Base-by-base conservation (phyloP, 1,140 invertebrate species). In the Pseudachorutes palmiensis region DNA sequence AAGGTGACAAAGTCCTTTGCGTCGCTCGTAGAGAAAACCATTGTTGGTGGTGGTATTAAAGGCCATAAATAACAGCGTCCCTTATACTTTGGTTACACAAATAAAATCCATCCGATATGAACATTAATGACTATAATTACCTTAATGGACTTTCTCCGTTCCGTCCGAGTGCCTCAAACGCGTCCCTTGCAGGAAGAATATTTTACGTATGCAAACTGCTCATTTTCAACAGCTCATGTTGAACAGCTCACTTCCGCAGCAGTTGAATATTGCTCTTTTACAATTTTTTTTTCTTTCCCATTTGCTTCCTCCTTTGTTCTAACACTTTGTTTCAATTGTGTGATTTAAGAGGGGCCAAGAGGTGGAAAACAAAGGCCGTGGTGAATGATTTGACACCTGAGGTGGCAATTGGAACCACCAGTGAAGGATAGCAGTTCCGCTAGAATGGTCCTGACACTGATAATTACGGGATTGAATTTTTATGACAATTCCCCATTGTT, bases 371-470 rank as follows among this genome's bases (percentile, higher is more conserved):
- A n/a, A n/a, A n/a, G n/a, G n/a, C n/a, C n/a, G n/a, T n/a, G 12
- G 51, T 55, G 51, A 55, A 22, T 55, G 51, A 55, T 55, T 55
- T 55, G 51, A 55, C 51, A 55, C 51, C 51, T 55, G 51, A 55
- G 51, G 51, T 55, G 51, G 51, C 12, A 55, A 55, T 16, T 24
- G 14, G 24, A 22, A 55, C 24, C 24, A 14, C 24, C 12, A 9
- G 14, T 55, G 51, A 26, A 26, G 12, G 51, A 5, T 41, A 41
- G n/a, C n/a, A n/a, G n/a, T n/a, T n/a, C 36, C 36, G 5, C 19
- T 19, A 41, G 36, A 5, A n/a, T n/a, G n/a, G n/a, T 55, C 51
- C 51, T 19, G 24, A 3, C 51, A 14, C 51, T 55, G 24, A 5
- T 26, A 55, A 55, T 55, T 55, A 55, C 51, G 24, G 24, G 51